A percentile compares a stretch with the other conserved stretches of the same genome.
Evolutionary conservation across 2,113 vertebrate genomes (phyloP).

Genomic region (Poecilia latipinna): DNA sequence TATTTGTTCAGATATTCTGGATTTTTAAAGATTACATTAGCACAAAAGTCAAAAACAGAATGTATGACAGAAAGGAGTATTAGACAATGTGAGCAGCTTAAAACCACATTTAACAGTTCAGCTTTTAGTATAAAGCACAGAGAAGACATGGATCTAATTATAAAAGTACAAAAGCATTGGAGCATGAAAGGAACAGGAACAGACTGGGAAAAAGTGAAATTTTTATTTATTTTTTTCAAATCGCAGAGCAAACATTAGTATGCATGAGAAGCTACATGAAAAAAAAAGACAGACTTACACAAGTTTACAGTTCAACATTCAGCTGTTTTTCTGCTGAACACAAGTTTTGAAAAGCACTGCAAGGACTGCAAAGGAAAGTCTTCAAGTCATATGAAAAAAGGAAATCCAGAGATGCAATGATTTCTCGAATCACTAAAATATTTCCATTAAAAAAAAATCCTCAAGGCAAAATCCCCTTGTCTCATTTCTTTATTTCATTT

Average conservation of each 20-base stretch:
- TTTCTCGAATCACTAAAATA: too few relatives aligned
- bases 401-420: too few relatives aligned
- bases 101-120: slow-evolving; percentile 58
- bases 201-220: background rate
- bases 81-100: slow-evolving; percentile 55
- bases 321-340: background rate
- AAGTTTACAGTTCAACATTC: background rate
- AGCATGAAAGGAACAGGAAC: background rate
- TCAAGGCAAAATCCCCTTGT: too few relatives aligned
- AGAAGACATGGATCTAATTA: slow-evolving; percentile 19
- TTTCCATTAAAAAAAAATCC: too few relatives aligned
- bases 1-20: background rate
- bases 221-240: too few relatives aligned
- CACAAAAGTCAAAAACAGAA: slow-evolving; percentile 23
- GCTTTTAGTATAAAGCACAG: slow-evolving; percentile 28
- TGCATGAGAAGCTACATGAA: too few relatives aligned
- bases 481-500: too few relatives aligned
- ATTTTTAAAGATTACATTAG: slow-evolving; percentile 5
- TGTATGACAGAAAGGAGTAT: slow-evolving; percentile 21
- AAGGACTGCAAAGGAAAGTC: background rate
- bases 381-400: background rate
- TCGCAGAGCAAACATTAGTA: too few relatives aligned
- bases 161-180: background rate
- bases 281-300: background rate
- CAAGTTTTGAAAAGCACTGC: background rate